Percentiles rank a stretch among this genome's conserved stretches.
Evolutionary conservation across 2,797 vertebrate species (phyloP).

Genomic region (Geotrypetes seraphini): DNA sequence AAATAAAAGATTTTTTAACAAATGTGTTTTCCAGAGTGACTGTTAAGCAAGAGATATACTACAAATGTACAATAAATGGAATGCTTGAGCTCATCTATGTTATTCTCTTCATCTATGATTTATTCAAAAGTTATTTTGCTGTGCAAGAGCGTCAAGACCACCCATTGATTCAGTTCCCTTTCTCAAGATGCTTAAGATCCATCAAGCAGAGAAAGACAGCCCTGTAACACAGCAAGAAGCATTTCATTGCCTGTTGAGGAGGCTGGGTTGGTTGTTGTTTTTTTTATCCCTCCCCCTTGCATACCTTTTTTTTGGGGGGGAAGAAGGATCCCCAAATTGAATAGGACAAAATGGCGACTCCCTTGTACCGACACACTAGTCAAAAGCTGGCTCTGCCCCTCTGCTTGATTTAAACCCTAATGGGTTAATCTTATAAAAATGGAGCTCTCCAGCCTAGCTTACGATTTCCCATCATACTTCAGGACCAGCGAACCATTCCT

Average conservation of each 20-base stretch:
- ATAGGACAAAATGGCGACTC: slow-evolving; percentile 5
- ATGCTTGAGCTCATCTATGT: not conserved
- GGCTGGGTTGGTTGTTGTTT: too few relatives aligned
- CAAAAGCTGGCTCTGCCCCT: slow-evolving; percentile 6
- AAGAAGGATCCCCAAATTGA: accelerated
- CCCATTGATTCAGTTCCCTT: slow-evolving; percentile 30
- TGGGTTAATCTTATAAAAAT: slow-evolving; percentile 95
- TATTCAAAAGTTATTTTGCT: slow-evolving; percentile 32
- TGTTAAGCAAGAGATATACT: slow-evolving; percentile 12
- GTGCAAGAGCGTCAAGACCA: slow-evolving; percentile 24
- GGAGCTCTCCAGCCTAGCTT: slow-evolving; percentile 81
- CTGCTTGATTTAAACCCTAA: slow-evolving; percentile 38
- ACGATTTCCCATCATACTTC: slow-evolving; percentile 93
- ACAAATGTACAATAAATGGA: slow-evolving; percentile 9
- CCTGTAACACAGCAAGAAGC: slow-evolving; percentile 11
- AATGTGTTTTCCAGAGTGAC: not conserved
- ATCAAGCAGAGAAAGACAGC: slow-evolving; percentile 23
- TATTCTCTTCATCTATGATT: slow-evolving; percentile 18
- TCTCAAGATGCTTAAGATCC: slow-evolving; percentile 24
- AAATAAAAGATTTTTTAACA: too few relatives aligned
- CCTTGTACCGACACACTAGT: not conserved
- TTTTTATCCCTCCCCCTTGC: too few relatives aligned
- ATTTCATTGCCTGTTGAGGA: slow-evolving; percentile 3
- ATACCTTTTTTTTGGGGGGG: not conserved
- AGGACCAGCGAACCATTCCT: slow-evolving; percentile 87